A percentile compares a stretch with the other conserved stretches of the same genome.
Evolutionary conservation across 2,888 invertebrate species (phyloP).

Genomic region (Ditula angustiorana): DNA sequence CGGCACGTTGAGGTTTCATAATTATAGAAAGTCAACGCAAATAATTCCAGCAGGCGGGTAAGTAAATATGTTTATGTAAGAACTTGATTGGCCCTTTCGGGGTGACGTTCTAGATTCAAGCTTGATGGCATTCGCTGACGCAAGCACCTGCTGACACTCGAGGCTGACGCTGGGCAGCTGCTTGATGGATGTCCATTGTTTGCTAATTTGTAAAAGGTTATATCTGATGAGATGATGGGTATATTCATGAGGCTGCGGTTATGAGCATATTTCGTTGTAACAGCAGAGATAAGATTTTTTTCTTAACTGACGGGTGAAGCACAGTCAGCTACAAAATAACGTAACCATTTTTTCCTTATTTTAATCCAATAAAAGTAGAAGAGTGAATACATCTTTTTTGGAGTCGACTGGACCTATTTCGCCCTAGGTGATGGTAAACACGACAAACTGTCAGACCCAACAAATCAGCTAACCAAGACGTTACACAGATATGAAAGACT

Average conservation of each 20-base stretch:
- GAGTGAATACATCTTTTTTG: no score
- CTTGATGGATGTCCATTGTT: conserved; percentile 20
- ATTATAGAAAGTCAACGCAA: conserved; percentile 31
- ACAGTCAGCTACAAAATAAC: no score
- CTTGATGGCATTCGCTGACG: conserved; percentile 28
- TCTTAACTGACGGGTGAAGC: not conserved
- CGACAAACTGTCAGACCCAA: no score
- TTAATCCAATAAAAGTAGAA: no score
- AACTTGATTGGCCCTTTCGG: conserved; percentile 31
- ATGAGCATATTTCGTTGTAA: not conserved
- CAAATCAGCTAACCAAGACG: no score
- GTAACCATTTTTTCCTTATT: no score
- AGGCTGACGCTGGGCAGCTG: not conserved
- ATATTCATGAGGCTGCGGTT: not conserved
- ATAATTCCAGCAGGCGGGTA: conserved; percentile 23
- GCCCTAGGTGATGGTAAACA: no score
- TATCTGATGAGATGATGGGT: not conserved
- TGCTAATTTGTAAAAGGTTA: conserved; percentile 27
- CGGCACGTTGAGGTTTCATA: conserved; percentile 26
- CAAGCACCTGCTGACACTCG: conserved; percentile 24
- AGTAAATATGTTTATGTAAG: conserved; percentile 32
- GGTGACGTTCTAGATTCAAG: conserved; percentile 22
- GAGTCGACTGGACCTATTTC: no score
- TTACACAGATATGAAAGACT: no score
- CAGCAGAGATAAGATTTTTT: not conserved